phyloP scores from a whole-genome alignment of 1,140 invertebrate species.

The Drosophila novamexicana region DNA sequence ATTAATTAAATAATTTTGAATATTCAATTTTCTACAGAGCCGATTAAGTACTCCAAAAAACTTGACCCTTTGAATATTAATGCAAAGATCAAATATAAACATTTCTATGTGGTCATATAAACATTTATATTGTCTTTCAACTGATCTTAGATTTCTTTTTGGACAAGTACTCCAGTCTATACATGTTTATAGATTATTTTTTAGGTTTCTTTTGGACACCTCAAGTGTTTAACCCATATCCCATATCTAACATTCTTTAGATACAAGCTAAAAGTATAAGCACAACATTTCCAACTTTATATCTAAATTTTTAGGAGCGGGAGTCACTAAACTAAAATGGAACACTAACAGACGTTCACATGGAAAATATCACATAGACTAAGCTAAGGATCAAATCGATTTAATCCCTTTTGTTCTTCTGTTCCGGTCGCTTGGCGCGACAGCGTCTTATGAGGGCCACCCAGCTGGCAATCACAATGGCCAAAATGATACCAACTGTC shows the following conservation, averaged over 20 bases:
- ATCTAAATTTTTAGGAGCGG: slow-evolving; percentile 9
- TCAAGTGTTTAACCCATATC: too few species aligned
- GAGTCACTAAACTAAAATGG: slow-evolving; percentile 35
- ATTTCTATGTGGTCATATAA: too few species aligned
- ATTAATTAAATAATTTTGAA: too few species aligned
- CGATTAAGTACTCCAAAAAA: too few species aligned
- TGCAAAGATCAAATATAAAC: too few species aligned
- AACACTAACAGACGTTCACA: slow-evolving; percentile 45
- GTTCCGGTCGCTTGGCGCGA: slow-evolving; percentile 18
- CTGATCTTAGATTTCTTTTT: too few species aligned
- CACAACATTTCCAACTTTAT: background rate
- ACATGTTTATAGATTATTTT: background rate
- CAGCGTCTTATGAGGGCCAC: slow-evolving; percentile 39
- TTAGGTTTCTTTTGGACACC: too few species aligned
- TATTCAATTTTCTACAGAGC: too few species aligned
- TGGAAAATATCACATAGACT: slow-evolving; percentile 77
- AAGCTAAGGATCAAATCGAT: slow-evolving; percentile 6
- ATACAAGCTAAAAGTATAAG: background rate
- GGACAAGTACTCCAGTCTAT: background rate
- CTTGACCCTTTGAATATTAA: too few species aligned
- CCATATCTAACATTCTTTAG: background rate
- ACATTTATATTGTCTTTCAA: too few species aligned
- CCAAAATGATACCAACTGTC: slow-evolving; percentile 34
- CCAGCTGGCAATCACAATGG: slow-evolving; percentile 62
- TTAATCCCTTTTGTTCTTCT: slow-evolving; percentile 44